phyloP scores from a whole-genome alignment of 2,888 invertebrate species.

The Xanthia togata region DNA sequence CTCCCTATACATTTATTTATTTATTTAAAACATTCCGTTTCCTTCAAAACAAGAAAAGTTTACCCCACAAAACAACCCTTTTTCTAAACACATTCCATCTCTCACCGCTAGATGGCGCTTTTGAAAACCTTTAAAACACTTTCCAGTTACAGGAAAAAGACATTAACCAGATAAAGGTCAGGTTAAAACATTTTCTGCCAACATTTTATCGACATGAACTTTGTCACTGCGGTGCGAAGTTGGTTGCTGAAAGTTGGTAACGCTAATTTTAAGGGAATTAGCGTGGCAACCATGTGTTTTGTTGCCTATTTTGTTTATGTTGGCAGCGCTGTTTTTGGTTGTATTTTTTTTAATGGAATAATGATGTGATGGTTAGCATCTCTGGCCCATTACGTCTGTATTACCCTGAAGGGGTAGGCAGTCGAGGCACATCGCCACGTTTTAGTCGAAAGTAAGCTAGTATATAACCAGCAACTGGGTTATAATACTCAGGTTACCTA shows the following conservation, averaged over 20 bases:
- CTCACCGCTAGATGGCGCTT: conserved; percentile 39
- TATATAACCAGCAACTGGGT: neutral
- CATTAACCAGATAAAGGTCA: conserved; percentile 53
- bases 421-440: neutral
- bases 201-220: conserved; percentile 57
- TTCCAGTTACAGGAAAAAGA: conserved; percentile 49
- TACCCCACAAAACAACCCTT: neutral
- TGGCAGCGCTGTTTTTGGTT: conserved; percentile 13
- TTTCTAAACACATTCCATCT: neutral
- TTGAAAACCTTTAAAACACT: conserved; percentile 30
- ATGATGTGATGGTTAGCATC: neutral
- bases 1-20: no score
- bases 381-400: neutral
- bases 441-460: neutral
- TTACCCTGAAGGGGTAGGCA: neutral
- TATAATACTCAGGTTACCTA: neutral
- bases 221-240: conserved; percentile 40
- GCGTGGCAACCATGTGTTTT: conserved; percentile 31
- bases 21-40: neutral
- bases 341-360: neutral
- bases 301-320: conserved; percentile 21
- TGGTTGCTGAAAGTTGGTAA: conserved; percentile 43
- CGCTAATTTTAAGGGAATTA: conserved; percentile 58
- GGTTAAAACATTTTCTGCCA: conserved; percentile 37
- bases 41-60: neutral